Evolutionary conservation across 2,113 vertebrate genomes (phyloP).

Genomic region (Perca flavescens): DNA sequence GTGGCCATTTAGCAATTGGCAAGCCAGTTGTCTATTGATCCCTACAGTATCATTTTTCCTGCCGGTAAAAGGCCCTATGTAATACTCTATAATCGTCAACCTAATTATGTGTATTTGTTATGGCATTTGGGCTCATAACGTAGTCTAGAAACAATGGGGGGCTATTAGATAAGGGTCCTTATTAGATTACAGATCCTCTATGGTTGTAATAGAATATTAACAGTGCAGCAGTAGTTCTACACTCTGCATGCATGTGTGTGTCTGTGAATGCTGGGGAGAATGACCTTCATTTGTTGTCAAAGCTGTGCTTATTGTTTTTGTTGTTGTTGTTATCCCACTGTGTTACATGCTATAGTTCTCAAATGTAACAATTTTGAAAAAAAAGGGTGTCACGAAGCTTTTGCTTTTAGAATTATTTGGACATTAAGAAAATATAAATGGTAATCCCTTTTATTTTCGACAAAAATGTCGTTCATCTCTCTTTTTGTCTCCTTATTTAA

Average conservation of each 20-base stretch:
- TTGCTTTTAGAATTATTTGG: not conserved
- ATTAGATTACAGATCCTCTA: conserved; percentile 48
- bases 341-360: not conserved
- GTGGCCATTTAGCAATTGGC: conserved; percentile 45
- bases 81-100: conserved; percentile 40
- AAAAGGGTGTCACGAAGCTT: not conserved
- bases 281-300: conserved; percentile 15
- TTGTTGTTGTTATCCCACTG: not conserved
- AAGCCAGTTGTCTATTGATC: conserved; percentile 57
- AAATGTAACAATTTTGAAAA: not conserved
- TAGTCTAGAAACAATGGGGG: conserved; percentile 28
- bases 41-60: conserved; percentile 44
- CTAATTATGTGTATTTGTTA: conserved; percentile 46
- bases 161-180: conserved; percentile 49
- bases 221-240: not conserved
- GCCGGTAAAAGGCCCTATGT: conserved; percentile 23
- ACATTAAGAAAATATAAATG: not conserved
- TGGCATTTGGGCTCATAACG: conserved; percentile 30
- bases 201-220: conserved; percentile 29
- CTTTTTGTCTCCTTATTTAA: not conserved
- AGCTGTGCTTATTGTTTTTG: not conserved
- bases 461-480: not conserved
- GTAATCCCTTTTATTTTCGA: not conserved
- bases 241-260: not conserved
- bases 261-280: not conserved